Evolutionary conservation across 2,888 invertebrate species (phyloP).

Genomic region (Caradrina clavipalpis): DNA sequence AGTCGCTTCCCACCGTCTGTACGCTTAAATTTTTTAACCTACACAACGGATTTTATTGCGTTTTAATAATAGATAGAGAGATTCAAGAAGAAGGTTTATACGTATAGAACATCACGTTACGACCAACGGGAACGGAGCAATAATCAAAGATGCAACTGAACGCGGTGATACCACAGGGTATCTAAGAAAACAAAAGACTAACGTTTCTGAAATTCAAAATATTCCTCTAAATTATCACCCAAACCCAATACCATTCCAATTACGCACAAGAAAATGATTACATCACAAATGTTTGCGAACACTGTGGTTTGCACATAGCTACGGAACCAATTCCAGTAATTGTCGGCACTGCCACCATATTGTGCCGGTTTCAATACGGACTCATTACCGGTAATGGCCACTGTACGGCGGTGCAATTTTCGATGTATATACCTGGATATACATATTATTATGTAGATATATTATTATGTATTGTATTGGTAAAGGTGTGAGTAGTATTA

Average conservation of each 20-base stretch:
- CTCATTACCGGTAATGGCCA: constrained; percentile 70
- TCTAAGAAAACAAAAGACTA: no score
- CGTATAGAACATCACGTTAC: no score
- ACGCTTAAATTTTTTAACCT: no score
- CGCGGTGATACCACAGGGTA: no score
- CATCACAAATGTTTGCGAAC: constrained; percentile 19
- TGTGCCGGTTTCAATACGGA: constrained; percentile 61
- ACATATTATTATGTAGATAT: neutral
- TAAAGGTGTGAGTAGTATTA: neutral
- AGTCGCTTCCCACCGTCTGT: no score
- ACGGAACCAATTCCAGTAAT: constrained; percentile 65
- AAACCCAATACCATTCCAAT: neutral
- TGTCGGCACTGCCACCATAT: constrained; percentile 45
- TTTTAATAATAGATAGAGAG: no score
- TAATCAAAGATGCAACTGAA: no score
- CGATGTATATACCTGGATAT: constrained; percentile 17
- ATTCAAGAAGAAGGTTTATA: no score
- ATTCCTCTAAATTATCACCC: no score
- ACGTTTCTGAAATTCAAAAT: no score
- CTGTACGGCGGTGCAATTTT: constrained; percentile 51
- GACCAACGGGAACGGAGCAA: no score
- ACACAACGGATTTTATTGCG: no score
- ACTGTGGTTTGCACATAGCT: constrained; percentile 40
- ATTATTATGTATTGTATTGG: neutral
- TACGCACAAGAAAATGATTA: constrained; percentile 22